These are phyloP conservation scores for Lymantria dispar DNA, from an alignment of 2,888 invertebrate species.

Conservation along the genomic window DNA sequence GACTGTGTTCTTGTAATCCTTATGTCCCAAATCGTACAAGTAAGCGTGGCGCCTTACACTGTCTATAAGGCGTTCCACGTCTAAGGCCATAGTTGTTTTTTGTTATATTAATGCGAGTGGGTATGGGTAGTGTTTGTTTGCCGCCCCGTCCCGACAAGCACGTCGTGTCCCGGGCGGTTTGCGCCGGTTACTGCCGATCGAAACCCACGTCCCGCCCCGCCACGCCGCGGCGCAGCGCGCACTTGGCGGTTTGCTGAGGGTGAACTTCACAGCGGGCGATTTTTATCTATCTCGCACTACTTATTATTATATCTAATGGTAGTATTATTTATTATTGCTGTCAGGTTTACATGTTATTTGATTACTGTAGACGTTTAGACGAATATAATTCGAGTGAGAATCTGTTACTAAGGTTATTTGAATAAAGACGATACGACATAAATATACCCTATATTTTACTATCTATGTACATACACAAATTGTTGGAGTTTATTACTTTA, in stretches of 20 bases:
- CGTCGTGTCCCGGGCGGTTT: conserved; percentile 17
- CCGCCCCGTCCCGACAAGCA: conserved; percentile 8
- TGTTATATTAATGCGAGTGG: not conserved
- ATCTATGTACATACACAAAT: too few relatives aligned
- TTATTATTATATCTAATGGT: too few relatives aligned
- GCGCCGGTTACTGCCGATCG: conserved; percentile 11
- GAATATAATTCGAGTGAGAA: too few relatives aligned
- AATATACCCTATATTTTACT: too few relatives aligned
- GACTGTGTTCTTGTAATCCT: conserved; percentile 28
- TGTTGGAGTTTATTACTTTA: too few relatives aligned
- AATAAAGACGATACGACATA: too few relatives aligned
- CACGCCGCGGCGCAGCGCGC: conserved; percentile 15
- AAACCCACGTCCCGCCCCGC: conserved; percentile 19
- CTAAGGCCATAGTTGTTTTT: conserved; percentile 13
- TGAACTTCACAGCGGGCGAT: conserved; percentile 1
- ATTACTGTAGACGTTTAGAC: too few relatives aligned
- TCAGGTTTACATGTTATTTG: too few relatives aligned
- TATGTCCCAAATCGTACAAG: conserved; percentile 27
- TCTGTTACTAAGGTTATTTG: too few relatives aligned
- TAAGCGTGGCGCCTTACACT: conserved; percentile 22
- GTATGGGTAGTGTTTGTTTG: not conserved
- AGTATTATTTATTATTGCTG: too few relatives aligned
- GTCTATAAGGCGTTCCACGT: conserved; percentile 28
- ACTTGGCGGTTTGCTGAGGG: not conserved
- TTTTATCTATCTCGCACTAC: not conserved